Base-by-base conservation (phyloP, 2,888 invertebrate species). In the Apotomis capreana region DNA sequence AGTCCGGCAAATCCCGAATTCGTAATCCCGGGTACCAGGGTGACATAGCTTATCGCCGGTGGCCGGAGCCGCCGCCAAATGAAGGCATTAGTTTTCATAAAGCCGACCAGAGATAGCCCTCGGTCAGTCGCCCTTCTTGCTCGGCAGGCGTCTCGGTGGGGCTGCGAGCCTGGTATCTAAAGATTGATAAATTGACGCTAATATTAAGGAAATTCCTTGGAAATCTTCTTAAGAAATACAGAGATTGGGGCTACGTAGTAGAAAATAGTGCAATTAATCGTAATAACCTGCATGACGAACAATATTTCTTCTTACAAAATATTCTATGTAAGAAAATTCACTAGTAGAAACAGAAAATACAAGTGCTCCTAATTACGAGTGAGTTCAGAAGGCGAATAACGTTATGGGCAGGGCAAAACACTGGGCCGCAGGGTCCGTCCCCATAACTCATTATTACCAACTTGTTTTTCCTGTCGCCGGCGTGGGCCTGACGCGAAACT, bases 61-160 rank as follows among this genome's bases (percentile, higher is more conserved):
- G 83, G 83, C 84, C 87, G 87, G 84, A 84, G 86, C 81, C 80
- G 84, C 85, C 86, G 88, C 89, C 90, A 91, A 91, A 92, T 91
- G 90, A 91, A 92, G 90, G 91, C 91, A 92, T 92, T 92, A 91
- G 92, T 92, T 91, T 91, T 91, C 91, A 91, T 92, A 91, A 92
- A 91, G 89, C 91, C 87, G 78, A 80, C 80, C 86, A 84, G 79
- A 86, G 90, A 89, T 89, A 88, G 89, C 88, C 87, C 83, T 83
- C 85, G 87, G 78, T 75, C 78, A 78, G 74, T 70, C 77, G 74
- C 75, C 76, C 87, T 87, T 87, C 79, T 84, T 83, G 80, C 80
- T 83, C 83, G 80, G 68, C 71, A 63, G 51, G 72, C 80, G 80
- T 81, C 76, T 80, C 75, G 75, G 69, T 74, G 82, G 86, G 86